Evolutionary conservation across 1,140 invertebrate species (phyloP).

Genomic region (Nasonia giraulti): DNA sequence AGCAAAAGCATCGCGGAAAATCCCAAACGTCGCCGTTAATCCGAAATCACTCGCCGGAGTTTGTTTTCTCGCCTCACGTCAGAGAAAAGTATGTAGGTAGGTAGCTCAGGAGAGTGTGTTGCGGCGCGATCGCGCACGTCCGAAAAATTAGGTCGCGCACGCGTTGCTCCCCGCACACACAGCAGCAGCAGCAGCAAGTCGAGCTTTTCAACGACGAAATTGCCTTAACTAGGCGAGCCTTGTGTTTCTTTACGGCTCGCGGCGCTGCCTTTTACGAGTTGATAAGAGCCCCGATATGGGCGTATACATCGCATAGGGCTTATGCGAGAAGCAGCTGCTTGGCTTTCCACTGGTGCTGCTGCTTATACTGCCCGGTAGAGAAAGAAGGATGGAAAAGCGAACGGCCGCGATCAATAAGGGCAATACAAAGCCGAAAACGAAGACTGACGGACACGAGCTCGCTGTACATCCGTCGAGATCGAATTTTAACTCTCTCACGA

Average conservation of each 20-base stretch:
- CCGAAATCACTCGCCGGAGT: too few species aligned
- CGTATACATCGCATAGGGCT: background rate
- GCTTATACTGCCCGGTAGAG: too few species aligned
- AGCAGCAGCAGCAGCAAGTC: conserved; percentile 15
- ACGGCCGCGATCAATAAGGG: conserved; percentile 2
- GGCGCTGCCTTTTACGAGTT: background rate
- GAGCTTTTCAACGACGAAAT: conserved; percentile 45
- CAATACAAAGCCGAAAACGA: conserved; percentile 2
- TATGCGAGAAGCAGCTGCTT: background rate
- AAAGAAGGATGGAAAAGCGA: background rate
- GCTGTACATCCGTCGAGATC: background rate
- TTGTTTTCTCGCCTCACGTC: too few species aligned
- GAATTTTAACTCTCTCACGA: background rate
- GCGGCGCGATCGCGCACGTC: background rate
- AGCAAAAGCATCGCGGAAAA: too few species aligned
- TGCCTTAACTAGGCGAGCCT: conserved; percentile 41
- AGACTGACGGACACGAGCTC: background rate
- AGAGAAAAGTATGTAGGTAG: too few species aligned
- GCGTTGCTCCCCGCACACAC: background rate
- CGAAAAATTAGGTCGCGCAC: conserved; percentile 44
- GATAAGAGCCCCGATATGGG: conserved; percentile 5
- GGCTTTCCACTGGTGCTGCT: background rate
- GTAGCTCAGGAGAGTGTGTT: background rate
- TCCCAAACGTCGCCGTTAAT: too few species aligned
- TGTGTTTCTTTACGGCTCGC: conserved; percentile 26